Conservation (phyloP, 2,113 vertebrate genomes). For the Pterophyllum scalare region DNA sequence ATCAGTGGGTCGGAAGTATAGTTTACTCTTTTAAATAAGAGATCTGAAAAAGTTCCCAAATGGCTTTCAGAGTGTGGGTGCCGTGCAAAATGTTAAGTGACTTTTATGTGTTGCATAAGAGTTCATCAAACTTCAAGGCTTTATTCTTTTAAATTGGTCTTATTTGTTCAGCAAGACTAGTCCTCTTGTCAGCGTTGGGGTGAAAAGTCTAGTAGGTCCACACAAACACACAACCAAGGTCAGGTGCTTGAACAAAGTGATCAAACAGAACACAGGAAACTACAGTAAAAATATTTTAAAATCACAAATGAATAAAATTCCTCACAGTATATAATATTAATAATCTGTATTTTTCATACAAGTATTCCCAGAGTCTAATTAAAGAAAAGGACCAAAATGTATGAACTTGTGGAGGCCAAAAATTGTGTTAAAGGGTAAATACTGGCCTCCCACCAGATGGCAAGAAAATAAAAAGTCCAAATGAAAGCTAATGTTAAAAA, state of each 20-base stretch:
- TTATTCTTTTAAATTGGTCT: background rate
- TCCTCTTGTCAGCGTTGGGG: background rate
- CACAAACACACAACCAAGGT: background rate
- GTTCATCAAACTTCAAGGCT: background rate
- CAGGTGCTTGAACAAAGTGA: background rate
- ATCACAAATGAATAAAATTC: accelerated
- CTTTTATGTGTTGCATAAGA: constrained; percentile 14
- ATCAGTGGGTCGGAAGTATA: background rate
- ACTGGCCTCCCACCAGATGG: background rate
- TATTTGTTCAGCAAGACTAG: background rate
- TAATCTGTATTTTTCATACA: too few relatives aligned
- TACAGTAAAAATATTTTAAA: background rate
- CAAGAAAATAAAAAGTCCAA: background rate
- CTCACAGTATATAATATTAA: background rate
- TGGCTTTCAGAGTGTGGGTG: constrained; percentile 24
- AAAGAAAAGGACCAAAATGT: background rate
- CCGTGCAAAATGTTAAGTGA: background rate
- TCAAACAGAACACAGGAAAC: background rate
- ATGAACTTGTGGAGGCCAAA: background rate
- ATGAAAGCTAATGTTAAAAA: background rate
- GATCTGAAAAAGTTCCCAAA: constrained; percentile 37
- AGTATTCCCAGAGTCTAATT: background rate
- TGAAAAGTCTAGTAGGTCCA: background rate
- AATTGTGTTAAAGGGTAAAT: background rate
- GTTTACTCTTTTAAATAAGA: constrained; percentile 32